Evolutionary conservation across 2,797 vertebrate genomes (phyloP).

Genomic region (Danio choprae): DNA sequence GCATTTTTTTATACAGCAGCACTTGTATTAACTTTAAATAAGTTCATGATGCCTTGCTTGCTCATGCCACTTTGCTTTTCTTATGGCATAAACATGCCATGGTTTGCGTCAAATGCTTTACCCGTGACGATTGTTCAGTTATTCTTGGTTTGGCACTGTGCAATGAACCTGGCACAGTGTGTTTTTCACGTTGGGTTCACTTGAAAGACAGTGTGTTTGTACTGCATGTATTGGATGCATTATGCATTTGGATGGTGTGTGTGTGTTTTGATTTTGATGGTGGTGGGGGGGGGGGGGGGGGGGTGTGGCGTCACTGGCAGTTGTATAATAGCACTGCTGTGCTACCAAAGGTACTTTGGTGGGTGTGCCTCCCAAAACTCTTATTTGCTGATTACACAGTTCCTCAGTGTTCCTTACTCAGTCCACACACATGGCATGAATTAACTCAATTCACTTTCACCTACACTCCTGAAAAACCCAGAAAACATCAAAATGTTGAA

Average conservation of each 20-base stretch:
- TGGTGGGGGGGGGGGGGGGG: slow-evolving; percentile 29
- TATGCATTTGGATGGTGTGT: slow-evolving; percentile 46
- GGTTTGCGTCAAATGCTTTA: slow-evolving; percentile 39
- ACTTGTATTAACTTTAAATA: background rate
- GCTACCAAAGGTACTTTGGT: slow-evolving; percentile 64
- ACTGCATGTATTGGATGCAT: slow-evolving; percentile 22
- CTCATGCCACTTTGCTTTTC: background rate
- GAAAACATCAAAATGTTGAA: slow-evolving; percentile 7
- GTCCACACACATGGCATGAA: slow-evolving; percentile 62
- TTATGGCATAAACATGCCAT: slow-evolving; percentile 8
- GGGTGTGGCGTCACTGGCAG: slow-evolving; percentile 72
- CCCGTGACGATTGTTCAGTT: slow-evolving; percentile 47
- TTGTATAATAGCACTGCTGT: slow-evolving; percentile 79
- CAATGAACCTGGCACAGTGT: slow-evolving; percentile 42
- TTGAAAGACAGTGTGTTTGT: slow-evolving; percentile 42
- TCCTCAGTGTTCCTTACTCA: slow-evolving; percentile 75
- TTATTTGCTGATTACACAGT: slow-evolving; percentile 77
- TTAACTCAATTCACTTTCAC: slow-evolving; percentile 51
- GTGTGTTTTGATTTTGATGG: slow-evolving; percentile 35
- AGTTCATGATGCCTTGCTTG: background rate
- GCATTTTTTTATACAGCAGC: background rate
- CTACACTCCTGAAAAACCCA: slow-evolving; percentile 18
- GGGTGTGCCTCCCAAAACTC: slow-evolving; percentile 72
- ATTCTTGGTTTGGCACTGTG: slow-evolving; percentile 35
- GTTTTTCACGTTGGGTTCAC: slow-evolving; percentile 28